Evolutionary conservation across 2,888 invertebrate genomes (phyloP).

Genomic region (Onchidella celtica): DNA sequence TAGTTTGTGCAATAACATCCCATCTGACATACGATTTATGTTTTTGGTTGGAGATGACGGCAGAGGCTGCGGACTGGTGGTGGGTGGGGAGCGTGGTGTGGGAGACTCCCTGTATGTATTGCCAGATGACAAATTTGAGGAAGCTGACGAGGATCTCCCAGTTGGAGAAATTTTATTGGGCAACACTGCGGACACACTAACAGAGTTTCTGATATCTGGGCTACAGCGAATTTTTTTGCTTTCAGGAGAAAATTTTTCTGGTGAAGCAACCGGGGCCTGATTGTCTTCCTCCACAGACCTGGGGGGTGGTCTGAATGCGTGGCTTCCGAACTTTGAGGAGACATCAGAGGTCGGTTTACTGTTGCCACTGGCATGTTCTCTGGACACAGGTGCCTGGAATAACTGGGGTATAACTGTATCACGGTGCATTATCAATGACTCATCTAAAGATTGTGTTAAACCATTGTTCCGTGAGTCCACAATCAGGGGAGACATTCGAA

Average conservation of each 20-base stretch:
- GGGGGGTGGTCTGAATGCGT: constrained; percentile 25
- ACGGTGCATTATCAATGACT: not conserved
- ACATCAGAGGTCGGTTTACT: not conserved
- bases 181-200: not conserved
- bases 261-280: constrained; percentile 53
- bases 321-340: constrained; percentile 24
- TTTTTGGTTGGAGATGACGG: not conserved
- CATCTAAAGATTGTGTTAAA: not conserved
- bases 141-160: not conserved
- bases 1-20: constrained; percentile 6
- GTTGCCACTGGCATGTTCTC: not conserved
- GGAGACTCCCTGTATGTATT: not conserved
- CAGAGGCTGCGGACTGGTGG: not conserved
- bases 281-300: not conserved
- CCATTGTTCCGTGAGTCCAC: constrained; percentile 39
- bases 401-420: not conserved
- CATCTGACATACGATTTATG: not conserved
- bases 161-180: constrained; percentile 11
- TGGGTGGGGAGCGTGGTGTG: not conserved
- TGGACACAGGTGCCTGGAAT: not conserved
- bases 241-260: constrained; percentile 57
- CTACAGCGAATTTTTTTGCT: constrained; percentile 12
- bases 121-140: not conserved
- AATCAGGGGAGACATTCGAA: constrained; percentile 59
- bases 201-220: not conserved